phyloP scores from a whole-genome alignment of 2,797 vertebrate genomes.

The Sternotherus odoratus region DNA sequence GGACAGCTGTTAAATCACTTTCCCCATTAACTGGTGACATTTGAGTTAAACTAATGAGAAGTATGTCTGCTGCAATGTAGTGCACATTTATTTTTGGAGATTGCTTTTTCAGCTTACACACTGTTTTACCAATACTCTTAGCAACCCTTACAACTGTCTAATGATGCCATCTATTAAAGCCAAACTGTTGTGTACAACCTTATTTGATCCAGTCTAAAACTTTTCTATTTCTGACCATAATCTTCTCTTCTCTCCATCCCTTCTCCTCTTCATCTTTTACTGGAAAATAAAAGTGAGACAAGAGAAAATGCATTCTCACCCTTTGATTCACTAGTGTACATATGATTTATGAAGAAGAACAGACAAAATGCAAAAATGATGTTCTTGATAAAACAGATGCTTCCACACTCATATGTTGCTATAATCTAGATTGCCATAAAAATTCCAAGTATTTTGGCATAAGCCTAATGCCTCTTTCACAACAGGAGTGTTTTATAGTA shows the following conservation, averaged over 20 bases:
- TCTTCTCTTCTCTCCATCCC: slow-evolving; percentile 20
- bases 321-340: slow-evolving; percentile 54
- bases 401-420: slow-evolving; percentile 56
- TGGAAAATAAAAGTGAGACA: slow-evolving; percentile 42
- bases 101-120: slow-evolving; percentile 57
- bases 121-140: slow-evolving; percentile 60
- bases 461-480: slow-evolving; percentile 41
- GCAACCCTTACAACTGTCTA: slow-evolving; percentile 52
- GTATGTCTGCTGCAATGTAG: slow-evolving; percentile 70
- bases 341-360: slow-evolving; percentile 54
- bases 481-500: slow-evolving; percentile 55
- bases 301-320: slow-evolving; percentile 56
- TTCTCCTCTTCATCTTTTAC: slow-evolving; percentile 56
- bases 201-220: slow-evolving; percentile 56
- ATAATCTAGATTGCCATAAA: slow-evolving; percentile 60
- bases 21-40: slow-evolving; percentile 65
- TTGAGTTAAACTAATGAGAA: slow-evolving; percentile 70
- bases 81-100: slow-evolving; percentile 59
- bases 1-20: slow-evolving; percentile 57
- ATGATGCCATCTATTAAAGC: slow-evolving; percentile 57
- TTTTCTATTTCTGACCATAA: slow-evolving; percentile 51
- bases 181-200: slow-evolving; percentile 18
- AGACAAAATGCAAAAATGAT: slow-evolving; percentile 54
- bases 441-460: slow-evolving; percentile 31
- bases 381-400: slow-evolving; percentile 50